Evolutionary conservation across 2,888 invertebrate species (phyloP), one percentile per base, ranked within the genome.

Genomic region (Dugesia japonica): DNA sequence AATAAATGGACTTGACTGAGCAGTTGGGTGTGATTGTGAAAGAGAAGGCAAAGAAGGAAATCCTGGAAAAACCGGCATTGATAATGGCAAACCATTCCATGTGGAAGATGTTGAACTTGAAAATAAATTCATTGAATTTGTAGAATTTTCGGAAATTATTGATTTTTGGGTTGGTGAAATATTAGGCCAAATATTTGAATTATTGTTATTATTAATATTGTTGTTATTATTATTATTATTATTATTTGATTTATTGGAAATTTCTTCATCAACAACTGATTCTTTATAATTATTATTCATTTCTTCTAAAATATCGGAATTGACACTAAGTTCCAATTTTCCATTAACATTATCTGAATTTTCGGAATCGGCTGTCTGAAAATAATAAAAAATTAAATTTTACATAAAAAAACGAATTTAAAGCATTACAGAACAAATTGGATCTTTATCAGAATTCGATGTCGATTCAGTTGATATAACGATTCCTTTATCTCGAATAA

Each of bases 401-500:
- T 31, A 31, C 31, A 31, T n/a, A 31, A 31, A 31, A 31, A 31
- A n/a, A 7, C 13, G 31, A 31, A 31, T 31, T n/a, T 7, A 31
- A 31, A 31, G 4, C 4, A 7, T 31, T 31, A 56, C 56, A 4
- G 56, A 56, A 56, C 56, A 56, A 56, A 56, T 56, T 23, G 23
- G 23, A 56, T 56, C 56, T 56, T 56, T 56, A 20, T 56, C 56
- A 4, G 56, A 56, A 56, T 56, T 56, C 56, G 56, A 56, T 56
- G 56, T n/a, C n/a, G 56, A 56, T 56, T 56, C 56, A n/a, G 56
- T 23, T 23, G 56, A 56, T 17, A 17, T 17, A 4, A 56, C 56
- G 7, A 56, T 56, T 20, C 56, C 56, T 56, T 56, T 56, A 26
- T 84, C 84, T 9, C 84, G 81, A 76, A 84, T 84, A 77, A 84